These are phyloP conservation scores for Pica pica DNA, from an alignment of 2,113 vertebrate genomes.

Conservation along the genomic window DNA sequence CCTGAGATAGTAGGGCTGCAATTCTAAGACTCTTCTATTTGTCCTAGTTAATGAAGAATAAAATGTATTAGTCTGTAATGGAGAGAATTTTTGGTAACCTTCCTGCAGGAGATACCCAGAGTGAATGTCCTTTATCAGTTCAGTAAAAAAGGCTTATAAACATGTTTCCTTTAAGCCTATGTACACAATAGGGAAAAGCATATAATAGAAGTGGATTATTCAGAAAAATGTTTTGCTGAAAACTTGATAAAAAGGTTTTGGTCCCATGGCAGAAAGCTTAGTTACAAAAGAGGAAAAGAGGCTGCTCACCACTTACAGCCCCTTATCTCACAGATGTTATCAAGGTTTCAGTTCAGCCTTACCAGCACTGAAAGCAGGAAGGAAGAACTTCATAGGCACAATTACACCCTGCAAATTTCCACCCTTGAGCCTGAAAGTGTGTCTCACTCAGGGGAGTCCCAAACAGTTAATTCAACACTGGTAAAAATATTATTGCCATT, in stretches of 20 bases:
- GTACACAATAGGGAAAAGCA: constrained; percentile 15
- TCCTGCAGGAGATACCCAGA: not conserved
- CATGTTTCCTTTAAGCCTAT: not conserved
- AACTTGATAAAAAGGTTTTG: constrained; percentile 36
- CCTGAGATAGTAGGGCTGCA: not conserved
- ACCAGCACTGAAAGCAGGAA: not conserved
- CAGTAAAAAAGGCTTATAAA: constrained; percentile 3
- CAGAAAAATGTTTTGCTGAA: constrained; percentile 23
- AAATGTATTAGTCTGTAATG: not conserved
- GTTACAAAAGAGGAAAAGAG: not conserved
- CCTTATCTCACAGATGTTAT: not conserved
- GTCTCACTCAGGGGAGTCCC: accelerated
- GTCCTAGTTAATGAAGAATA: constrained; percentile 43
- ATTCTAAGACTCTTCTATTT: constrained; percentile 27
- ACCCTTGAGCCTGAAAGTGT: not conserved
- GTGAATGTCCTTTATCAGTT: not conserved
- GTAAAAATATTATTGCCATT: not conserved
- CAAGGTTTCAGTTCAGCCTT: not conserved
- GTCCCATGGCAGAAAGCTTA: constrained; percentile 10
- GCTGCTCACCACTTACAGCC: not conserved
- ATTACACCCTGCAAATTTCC: not conserved
- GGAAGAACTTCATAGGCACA: not conserved
- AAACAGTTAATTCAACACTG: not conserved
- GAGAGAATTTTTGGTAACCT: constrained; percentile 40
- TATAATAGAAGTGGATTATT: constrained; percentile 28